phyloP scores from a whole-genome alignment of 2,113 vertebrate species.

The Himantopus leucocephalus region DNA sequence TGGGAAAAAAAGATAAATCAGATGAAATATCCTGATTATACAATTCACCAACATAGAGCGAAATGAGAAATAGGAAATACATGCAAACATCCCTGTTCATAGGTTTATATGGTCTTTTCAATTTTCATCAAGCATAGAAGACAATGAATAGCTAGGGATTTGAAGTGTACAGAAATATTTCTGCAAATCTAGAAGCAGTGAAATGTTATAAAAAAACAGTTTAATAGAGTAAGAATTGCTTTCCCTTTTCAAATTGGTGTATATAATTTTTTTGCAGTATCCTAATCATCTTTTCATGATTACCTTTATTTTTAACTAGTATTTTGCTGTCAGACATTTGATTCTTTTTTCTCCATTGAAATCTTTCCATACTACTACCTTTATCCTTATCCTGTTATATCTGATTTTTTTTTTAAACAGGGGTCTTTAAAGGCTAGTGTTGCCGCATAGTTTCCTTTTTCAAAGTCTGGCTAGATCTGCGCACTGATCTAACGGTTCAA shows the following conservation, averaged over 20 bases:
- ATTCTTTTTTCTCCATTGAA: conserved; percentile 33
- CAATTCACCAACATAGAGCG: not conserved
- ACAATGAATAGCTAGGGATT: conserved; percentile 47
- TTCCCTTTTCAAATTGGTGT: conserved; percentile 23
- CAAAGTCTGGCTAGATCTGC: not conserved
- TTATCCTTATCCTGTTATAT: conserved; percentile 1
- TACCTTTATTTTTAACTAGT: conserved; percentile 24
- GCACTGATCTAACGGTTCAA: conserved; percentile 15
- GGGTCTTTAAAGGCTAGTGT: not conserved
- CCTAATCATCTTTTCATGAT: not conserved
- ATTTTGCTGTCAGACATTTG: not conserved
- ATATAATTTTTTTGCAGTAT: not conserved
- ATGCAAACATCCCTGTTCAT: not conserved
- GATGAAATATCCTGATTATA: conserved; percentile 46
- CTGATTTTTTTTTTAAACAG: not conserved
- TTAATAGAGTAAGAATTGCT: conserved; percentile 10
- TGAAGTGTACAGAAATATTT: conserved; percentile 10
- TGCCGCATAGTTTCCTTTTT: not conserved
- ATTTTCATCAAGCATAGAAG: conserved; percentile 49
- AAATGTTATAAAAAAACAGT: not conserved
- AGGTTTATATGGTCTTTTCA: conserved; percentile 32
- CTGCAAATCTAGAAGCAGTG: not conserved
- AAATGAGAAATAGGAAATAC: conserved; percentile 20
- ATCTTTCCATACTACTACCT: not conserved
- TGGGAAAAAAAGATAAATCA: not conserved